These are phyloP conservation scores for Euzophera pinguis DNA, from an alignment of 2,888 invertebrate genomes.

Conservation along the genomic window DNA sequence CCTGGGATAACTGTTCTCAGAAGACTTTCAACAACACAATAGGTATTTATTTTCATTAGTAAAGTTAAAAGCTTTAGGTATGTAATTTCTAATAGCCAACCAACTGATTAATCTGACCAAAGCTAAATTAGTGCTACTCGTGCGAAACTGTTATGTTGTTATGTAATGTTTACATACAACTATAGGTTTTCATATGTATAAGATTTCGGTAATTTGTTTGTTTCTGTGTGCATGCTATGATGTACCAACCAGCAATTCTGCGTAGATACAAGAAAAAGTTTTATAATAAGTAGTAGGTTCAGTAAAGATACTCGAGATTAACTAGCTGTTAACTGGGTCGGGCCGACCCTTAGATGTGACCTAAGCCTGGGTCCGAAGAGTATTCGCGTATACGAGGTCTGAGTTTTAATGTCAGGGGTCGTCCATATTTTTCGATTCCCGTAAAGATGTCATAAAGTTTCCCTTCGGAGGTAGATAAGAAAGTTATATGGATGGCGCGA, in stretches of 20 bases:
- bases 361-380: background rate
- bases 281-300: background rate
- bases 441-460: conserved; percentile 72
- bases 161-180: too few species aligned
- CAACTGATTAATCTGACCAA: too few species aligned
- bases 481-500: conserved; percentile 63
- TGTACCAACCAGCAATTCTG: background rate
- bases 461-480: conserved; percentile 65
- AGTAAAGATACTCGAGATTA: conserved; percentile 1
- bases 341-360: background rate
- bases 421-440: conserved; percentile 67
- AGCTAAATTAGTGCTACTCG: too few species aligned
- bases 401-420: conserved; percentile 54
- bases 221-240: background rate
- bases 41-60: too few species aligned
- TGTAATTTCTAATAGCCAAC: too few species aligned
- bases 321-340: conserved; percentile 2
- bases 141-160: too few species aligned
- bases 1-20: too few species aligned
- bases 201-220: background rate
- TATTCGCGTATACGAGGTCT: conserved; percentile 11
- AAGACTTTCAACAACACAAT: too few species aligned
- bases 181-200: background rate
- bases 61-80: too few species aligned
- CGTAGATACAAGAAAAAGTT: background rate